Evolutionary conservation across 2,888 invertebrate species (phyloP).

Genomic region (Odiellus spinosus): DNA sequence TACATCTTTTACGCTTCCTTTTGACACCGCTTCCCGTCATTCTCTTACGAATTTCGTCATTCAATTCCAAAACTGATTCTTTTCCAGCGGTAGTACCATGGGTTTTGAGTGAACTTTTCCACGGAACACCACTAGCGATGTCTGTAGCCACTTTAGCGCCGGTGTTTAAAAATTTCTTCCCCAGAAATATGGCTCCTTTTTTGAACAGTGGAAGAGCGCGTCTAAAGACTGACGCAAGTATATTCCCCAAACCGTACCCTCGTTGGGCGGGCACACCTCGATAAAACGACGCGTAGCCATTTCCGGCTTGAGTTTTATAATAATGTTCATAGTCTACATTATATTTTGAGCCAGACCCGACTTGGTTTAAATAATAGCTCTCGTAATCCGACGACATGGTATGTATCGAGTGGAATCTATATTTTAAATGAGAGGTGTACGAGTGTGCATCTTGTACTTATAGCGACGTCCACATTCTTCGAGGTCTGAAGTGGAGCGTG

Average conservation of each 20-base stretch:
- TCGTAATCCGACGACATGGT: too few species aligned
- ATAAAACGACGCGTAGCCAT: conserved; percentile 5
- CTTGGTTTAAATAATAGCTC: too few species aligned
- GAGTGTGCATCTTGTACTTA: too few species aligned
- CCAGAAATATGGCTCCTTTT: conserved; percentile 4
- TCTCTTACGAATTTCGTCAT: too few species aligned
- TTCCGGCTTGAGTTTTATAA: conserved; percentile 4
- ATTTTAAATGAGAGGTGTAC: too few species aligned
- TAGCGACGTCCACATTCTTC: background rate
- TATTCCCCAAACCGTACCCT: conserved; percentile 6
- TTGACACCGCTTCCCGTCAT: conserved; percentile 8
- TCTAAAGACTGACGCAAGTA: conserved; percentile 7
- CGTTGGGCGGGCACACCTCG: conserved; percentile 3
- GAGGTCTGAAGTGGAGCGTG: conserved; percentile 4
- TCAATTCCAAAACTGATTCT: too few species aligned
- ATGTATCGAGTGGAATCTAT: too few species aligned
- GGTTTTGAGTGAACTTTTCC: background rate
- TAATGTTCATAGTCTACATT: conserved; percentile 2
- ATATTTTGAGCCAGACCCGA: too few species aligned
- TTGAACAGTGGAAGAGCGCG: conserved; percentile 5
- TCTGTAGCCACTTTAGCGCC: conserved; percentile 5
- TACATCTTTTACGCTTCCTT: conserved; percentile 4
- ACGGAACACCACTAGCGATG: conserved; percentile 1
- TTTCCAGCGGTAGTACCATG: conserved; percentile 1
- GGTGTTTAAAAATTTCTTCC: conserved; percentile 5